Base-by-base conservation (phyloP, 1,140 invertebrate species). In the Chlorops oryzae region DNA sequence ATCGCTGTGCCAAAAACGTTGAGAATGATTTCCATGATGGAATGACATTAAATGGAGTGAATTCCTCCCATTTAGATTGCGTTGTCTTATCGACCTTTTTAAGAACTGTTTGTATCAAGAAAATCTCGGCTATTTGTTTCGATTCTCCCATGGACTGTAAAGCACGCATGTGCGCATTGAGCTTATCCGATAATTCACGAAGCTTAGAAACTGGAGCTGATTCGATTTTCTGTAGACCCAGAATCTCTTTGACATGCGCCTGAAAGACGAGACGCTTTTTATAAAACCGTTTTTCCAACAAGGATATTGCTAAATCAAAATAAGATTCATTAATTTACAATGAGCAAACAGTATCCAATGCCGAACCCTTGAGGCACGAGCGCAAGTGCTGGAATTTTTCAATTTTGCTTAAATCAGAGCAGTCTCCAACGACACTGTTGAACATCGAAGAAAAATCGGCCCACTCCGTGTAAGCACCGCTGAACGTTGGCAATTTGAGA, bases 181-280 rank as follows among this genome's bases (percentile, higher is more conserved):
- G n/a, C n/a, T n/a, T n/a, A n/a, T n/a, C n/a, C n/a, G n/a, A n/a
- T n/a, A n/a, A n/a, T n/a, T n/a, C n/a, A n/a, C n/a, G n/a, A n/a
- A n/a, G n/a, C n/a, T n/a, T n/a, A n/a, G n/a, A n/a, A n/a, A n/a
- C n/a, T n/a, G n/a, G n/a, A n/a, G n/a, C n/a, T n/a, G n/a, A n/a
- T n/a, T n/a, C n/a, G n/a, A n/a, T n/a, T n/a, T n/a, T n/a, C n/a
- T n/a, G n/a, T n/a, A n/a, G n/a, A n/a, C n/a, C n/a, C n/a, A n/a
- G n/a, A n/a, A n/a, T n/a, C n/a, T n/a, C n/a, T 24, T 28, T 34
- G 13, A 42, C 43, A 32, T 50, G 47, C 7, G 39, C 39, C 28
- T 50, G 39, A 35, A 50, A 50, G 37, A 42, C 25, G 23, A 50
- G 20, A 35, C 24, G 18, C 35, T 50, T 43, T 10, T 50, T 50